Percentiles rank a stretch among this genome's conserved stretches.
These are phyloP conservation scores for Melanostoma mellinum DNA, from an alignment of 2,888 invertebrate genomes.

Conservation along the genomic window DNA sequence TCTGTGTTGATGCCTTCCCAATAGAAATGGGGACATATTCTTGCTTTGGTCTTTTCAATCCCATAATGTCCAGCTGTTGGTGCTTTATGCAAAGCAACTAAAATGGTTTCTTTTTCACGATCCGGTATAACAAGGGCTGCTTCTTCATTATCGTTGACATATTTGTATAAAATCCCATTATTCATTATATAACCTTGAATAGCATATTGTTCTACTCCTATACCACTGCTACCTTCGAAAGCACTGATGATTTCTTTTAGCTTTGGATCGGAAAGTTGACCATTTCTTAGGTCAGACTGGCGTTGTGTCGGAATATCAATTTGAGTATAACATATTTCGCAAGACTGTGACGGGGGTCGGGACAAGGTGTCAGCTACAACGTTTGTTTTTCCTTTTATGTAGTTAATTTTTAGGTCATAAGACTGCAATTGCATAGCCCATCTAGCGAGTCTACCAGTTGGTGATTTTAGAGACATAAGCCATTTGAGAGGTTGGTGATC, in stretches of 20 bases:
- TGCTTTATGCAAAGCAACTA: neutral
- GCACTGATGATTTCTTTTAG: constrained; percentile 52
- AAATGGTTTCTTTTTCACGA: neutral
- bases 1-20: neutral
- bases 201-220: constrained; percentile 30
- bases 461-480: constrained; percentile 80
- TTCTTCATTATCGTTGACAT: constrained; percentile 1
- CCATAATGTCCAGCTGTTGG: constrained; percentile 8
- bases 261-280: constrained; percentile 72
- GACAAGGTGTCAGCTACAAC: constrained; percentile 71
- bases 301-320: constrained; percentile 59
- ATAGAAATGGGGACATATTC: neutral
- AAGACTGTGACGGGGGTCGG: constrained; percentile 31
- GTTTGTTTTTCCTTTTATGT: constrained; percentile 79
- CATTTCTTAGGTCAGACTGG: constrained; percentile 44
- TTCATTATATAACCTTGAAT: constrained; percentile 59
- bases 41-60: neutral
- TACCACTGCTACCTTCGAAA: constrained; percentile 48
- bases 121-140: constrained; percentile 11
- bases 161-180: constrained; percentile 41
- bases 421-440: constrained; percentile 81
- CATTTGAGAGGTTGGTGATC: constrained; percentile 79
- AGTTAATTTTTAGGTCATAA: constrained; percentile 78
- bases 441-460: constrained; percentile 80
- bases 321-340: constrained; percentile 13